phyloP scores from a whole-genome alignment of 2,797 vertebrate species.

The Pantherophis vulpinus region DNA sequence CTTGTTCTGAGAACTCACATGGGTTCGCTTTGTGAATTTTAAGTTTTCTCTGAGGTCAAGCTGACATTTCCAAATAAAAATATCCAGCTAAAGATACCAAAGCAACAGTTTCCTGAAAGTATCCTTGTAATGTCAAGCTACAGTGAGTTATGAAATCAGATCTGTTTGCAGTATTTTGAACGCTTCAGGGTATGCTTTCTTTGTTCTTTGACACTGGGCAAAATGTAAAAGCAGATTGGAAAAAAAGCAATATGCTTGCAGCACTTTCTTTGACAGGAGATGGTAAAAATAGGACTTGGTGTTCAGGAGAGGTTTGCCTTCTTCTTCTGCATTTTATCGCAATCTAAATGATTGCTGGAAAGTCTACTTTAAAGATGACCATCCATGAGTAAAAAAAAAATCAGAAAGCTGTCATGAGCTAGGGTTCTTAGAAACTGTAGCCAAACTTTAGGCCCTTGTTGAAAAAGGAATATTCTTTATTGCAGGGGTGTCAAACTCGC shows the following conservation, averaged over 20 bases:
- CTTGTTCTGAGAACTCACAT: neutral
- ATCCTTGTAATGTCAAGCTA: neutral
- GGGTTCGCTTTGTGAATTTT: neutral
- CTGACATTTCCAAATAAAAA: conserved; percentile 1
- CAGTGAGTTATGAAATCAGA: neutral
- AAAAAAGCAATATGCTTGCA: neutral
- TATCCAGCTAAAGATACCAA: neutral
- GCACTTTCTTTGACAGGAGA: neutral
- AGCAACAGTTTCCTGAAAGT: neutral
- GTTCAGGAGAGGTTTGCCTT: neutral
- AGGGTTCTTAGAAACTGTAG: neutral
- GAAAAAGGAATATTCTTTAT: neutral
- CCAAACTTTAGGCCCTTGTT: neutral
- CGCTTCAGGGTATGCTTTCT: neutral
- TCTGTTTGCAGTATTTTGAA: neutral
- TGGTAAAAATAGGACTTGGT: too few species aligned
- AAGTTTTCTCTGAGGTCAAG: neutral
- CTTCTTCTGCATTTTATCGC: neutral
- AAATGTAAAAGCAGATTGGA: neutral
- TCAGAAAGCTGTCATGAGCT: neutral
- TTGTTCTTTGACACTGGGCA: neutral
- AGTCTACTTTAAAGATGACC: neutral
- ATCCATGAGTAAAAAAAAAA: too few species aligned
- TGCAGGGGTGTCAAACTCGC: too few species aligned
- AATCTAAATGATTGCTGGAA: neutral